These are phyloP conservation scores for Spea multiplicata DNA, from an alignment of 2,113 vertebrate genomes.

Conservation along the genomic window DNA sequence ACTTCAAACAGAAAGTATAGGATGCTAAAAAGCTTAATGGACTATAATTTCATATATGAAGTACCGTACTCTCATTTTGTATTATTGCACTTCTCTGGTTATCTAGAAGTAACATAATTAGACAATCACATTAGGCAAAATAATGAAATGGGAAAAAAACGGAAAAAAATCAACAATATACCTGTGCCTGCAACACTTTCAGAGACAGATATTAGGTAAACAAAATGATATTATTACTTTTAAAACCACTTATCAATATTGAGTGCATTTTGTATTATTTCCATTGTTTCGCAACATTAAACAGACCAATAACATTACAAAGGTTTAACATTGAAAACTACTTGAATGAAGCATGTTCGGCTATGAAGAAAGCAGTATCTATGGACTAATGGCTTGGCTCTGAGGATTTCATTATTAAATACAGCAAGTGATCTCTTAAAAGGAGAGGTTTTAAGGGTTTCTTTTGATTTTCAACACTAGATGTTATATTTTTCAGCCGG, in stretches of 20 bases:
- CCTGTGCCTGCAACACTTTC: neutral
- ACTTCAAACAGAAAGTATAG: neutral
- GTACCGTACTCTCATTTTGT: conserved; percentile 11
- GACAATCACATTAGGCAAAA: conserved; percentile 20
- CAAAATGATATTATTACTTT: conserved; percentile 28
- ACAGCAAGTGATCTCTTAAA: too few species aligned
- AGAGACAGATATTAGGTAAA: conserved; percentile 33
- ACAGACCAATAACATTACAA: neutral
- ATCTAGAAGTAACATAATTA: conserved; percentile 33
- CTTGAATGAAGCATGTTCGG: neutral
- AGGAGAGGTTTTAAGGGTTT: too few species aligned
- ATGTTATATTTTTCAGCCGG: too few species aligned
- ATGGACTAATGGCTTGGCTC: neutral
- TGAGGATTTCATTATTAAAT: neutral
- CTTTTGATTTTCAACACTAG: too few species aligned
- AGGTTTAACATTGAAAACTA: neutral
- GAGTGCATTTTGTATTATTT: conserved; percentile 23
- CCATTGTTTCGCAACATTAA: neutral
- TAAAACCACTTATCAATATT: conserved; percentile 33
- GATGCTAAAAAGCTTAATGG: conserved; percentile 21
- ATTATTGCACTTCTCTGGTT: conserved; percentile 15
- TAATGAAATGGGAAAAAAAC: conserved; percentile 1
- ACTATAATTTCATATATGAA: conserved; percentile 14
- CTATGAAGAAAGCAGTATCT: neutral
- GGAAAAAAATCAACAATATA: conserved; percentile 23